phyloP scores from a whole-genome alignment of 2,797 vertebrate species.

The Anolis apletophallus region DNA sequence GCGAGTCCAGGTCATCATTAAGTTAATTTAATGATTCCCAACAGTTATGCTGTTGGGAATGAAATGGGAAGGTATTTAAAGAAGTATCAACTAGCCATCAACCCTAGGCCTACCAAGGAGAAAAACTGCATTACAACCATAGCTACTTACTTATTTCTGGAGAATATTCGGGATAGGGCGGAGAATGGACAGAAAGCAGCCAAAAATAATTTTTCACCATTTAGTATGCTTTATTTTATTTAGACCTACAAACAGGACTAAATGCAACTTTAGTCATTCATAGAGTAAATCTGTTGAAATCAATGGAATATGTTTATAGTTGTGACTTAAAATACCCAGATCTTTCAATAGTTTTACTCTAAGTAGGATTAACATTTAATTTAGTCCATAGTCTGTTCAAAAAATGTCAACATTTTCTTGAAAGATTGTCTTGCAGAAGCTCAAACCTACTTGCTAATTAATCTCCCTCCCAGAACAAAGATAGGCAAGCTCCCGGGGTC shows the following conservation, averaged over 20 bases:
- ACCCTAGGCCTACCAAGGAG: neutral
- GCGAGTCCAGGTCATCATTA: no score
- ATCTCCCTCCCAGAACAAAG: neutral
- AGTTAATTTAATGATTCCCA: no score
- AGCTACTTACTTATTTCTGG: neutral
- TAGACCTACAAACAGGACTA: neutral
- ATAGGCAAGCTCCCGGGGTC: no score
- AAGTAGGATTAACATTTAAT: neutral
- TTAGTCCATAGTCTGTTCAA: neutral
- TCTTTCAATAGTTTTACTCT: neutral
- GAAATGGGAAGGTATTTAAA: neutral
- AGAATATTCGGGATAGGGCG: neutral
- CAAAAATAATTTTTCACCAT: neutral
- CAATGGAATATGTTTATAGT: neutral
- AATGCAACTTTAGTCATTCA: neutral
- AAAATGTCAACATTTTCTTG: neutral
- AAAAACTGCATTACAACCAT: neutral
- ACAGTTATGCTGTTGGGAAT: neutral
- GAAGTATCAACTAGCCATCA: neutral
- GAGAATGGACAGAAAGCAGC: neutral
- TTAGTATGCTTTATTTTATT: neutral
- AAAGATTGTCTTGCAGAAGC: neutral
- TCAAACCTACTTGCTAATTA: no score
- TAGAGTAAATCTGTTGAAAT: neutral
- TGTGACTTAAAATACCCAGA: neutral